Evolutionary conservation across 1,140 invertebrate species (phyloP), one percentile per base, ranked within the genome.

Genomic region (Anthonomus grandis): DNA sequence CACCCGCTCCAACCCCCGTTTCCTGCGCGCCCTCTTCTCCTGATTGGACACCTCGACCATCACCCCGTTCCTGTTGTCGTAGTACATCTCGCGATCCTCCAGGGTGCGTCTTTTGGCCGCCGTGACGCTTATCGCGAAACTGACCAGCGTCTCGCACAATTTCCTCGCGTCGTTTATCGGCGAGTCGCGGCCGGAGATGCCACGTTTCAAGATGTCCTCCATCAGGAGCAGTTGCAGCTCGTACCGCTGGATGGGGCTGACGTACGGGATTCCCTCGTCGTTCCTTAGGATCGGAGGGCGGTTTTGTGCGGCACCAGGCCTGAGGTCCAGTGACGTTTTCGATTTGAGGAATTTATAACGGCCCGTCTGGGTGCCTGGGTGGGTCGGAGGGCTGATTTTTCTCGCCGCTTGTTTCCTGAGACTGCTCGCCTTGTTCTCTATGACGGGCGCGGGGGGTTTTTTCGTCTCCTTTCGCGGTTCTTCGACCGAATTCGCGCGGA

Each of bases 71-170:
- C 73, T 75, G 65, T 81, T 74, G 50, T 77, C 78, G 54, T 80
- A 83, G 73, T 93, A 93, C 10, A 93, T 75, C 61, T 92, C 90
- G 6, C 81, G 80, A 67, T 93, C 89, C 72, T 93, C 90, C 13
- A 93, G 73, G 12, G 90, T 86, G 37, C 84, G 78, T 57, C 90
- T 74, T 64, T 92, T 90, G 1, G 89, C 90, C 3, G 84, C 83
- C 18, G 86, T 91, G 57, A 87, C 82, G 69, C 83, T 82, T 34
- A 85, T 81, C 0, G 87, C 87, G 74, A 92, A 92, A 70, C 89
- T 86, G 37, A 93, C 76, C 22, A 93, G 75, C 60, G 86, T 79
- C 65, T 87, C 81, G 60, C 90, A 92, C 0, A 93, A 74, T 50
- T 82, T 78, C 66, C 81, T 79, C 3, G 86, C 81, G 18, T 78